Evolutionary conservation across 1,140 invertebrate species (phyloP).

Genomic region (Drosophila carrolli): DNA sequence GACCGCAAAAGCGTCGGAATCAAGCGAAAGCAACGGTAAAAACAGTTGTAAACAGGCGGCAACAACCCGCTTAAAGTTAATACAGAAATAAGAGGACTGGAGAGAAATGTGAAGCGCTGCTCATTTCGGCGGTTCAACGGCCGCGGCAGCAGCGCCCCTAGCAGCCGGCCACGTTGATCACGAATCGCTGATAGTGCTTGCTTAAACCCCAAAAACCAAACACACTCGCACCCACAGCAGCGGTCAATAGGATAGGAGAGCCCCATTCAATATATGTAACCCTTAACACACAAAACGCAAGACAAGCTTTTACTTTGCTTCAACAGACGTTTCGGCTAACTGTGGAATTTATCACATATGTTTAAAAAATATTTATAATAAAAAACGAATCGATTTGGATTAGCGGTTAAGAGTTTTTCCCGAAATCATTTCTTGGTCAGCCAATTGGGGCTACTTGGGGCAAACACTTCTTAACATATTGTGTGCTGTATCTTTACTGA

Average conservation of each 20-base stretch:
- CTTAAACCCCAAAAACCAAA: conserved; percentile 12
- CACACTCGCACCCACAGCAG: conserved; percentile 6
- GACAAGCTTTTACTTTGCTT: no score
- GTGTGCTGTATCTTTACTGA: no score
- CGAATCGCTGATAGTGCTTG: conserved; percentile 68
- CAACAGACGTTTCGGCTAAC: no score
- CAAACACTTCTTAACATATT: no score
- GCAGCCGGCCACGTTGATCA: conserved; percentile 56
- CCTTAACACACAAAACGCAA: no score
- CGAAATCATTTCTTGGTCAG: no score
- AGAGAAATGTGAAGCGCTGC: conserved; percentile 34
- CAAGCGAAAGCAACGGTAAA: conserved; percentile 68
- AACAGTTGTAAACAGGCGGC: conserved; percentile 72
- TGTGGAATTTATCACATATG: no score
- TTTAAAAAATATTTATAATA: no score
- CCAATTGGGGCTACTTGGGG: no score
- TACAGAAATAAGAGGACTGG: conserved; percentile 32
- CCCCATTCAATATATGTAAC: no score
- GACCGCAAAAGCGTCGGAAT: conserved; percentile 55
- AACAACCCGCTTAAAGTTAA: conserved; percentile 68
- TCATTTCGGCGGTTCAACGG: conserved; percentile 70
- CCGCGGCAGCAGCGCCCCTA: conserved; percentile 52
- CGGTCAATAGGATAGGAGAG: background rate
- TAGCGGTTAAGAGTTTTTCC: no score
- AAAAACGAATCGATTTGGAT: background rate